Conservation (phyloP, 2,797 vertebrate genomes). For the Brotula barbata region DNA sequence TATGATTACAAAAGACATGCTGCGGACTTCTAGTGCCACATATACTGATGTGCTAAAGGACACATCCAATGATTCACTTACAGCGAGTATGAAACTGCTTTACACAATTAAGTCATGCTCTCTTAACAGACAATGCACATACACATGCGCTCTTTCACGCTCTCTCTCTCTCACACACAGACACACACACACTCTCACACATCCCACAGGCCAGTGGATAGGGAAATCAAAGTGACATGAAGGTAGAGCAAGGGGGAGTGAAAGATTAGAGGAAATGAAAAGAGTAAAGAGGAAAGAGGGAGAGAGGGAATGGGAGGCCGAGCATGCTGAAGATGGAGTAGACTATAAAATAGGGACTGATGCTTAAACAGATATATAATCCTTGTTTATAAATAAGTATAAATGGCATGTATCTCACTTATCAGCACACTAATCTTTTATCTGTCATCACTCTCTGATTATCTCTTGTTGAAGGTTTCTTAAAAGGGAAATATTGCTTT, state of each 20-base stretch:
- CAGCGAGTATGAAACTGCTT: conserved; percentile 62
- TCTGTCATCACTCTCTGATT: background rate
- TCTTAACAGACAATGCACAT: conserved; percentile 65
- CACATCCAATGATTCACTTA: conserved; percentile 67
- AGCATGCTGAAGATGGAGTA: conserved; percentile 68
- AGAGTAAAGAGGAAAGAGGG: conserved; percentile 80
- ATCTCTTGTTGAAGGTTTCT: conserved; percentile 1
- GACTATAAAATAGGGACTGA: conserved; percentile 72
- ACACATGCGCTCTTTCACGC: conserved; percentile 17
- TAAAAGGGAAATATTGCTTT: background rate
- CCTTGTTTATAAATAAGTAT: conserved; percentile 7
- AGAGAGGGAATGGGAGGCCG: conserved; percentile 70
- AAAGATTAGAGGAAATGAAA: conserved; percentile 84
- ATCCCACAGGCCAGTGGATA: conserved; percentile 79
- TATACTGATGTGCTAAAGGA: conserved; percentile 61
- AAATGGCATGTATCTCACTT: conserved; percentile 24
- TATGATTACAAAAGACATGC: conserved; percentile 49
- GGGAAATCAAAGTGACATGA: conserved; percentile 84
- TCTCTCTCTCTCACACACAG: background rate
- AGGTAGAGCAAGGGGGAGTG: conserved; percentile 73
- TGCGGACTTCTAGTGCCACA: conserved; percentile 60
- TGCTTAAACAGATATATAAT: conserved; percentile 39
- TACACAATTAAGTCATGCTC: conserved; percentile 74
- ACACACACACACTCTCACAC: conserved; percentile 50
- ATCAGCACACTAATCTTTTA: background rate